Evolutionary conservation across 37 sponge, comb jelly and placozoan species (phyloP), one percentile per base, ranked within the genome.

Genomic region (Geodia barretti): DNA sequence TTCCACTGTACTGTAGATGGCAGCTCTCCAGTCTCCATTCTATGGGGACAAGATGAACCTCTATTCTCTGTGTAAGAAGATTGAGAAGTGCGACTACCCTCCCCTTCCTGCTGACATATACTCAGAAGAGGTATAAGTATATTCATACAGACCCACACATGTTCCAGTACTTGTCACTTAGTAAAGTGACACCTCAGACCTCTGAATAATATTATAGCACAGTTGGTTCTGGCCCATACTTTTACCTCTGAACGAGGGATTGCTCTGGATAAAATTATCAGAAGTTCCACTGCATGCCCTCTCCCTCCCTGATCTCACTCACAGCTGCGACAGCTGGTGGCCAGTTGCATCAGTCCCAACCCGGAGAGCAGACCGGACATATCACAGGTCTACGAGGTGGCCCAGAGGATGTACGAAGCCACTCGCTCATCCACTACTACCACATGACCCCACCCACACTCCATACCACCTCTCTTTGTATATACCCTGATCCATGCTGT

Each of bases 1-100:
- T 14, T 47, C 54, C 14, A 47, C 54, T 47, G 54, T 14, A 47
- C 14, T 47, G 14, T 47, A 47, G 85, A 86, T 98, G 95, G 95
- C 99, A 30, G 99, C 97, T 35, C 87, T 98, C 42, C 99, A 98
- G 79, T 96, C 97, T 54, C 99, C 99, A 1, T 98, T 98, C 76
- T 98, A 98, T 72, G 99, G 99, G 9, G 99, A 98, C 89, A 96
- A 96, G 84, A 96, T 98, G 99, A 98, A 96, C 64, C 86, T 98
- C 9, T 96, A 96, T 75, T 96, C 97, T 4, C 87, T 98, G 33
- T 98, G 99, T 59, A 96, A 92, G 87, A 94, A 96, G 91, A 98
- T 98, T 28, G 95, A 94, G 85, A 94, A 96, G 76, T 98, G 99
- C 82, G 99, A 98, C 82, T 98, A 98, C 74, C 99, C 99, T 64